Percentiles rank a stretch among this genome's conserved stretches.
Evolutionary conservation across 1,140 invertebrate species (phyloP).

Genomic region (Lithobius niger): DNA sequence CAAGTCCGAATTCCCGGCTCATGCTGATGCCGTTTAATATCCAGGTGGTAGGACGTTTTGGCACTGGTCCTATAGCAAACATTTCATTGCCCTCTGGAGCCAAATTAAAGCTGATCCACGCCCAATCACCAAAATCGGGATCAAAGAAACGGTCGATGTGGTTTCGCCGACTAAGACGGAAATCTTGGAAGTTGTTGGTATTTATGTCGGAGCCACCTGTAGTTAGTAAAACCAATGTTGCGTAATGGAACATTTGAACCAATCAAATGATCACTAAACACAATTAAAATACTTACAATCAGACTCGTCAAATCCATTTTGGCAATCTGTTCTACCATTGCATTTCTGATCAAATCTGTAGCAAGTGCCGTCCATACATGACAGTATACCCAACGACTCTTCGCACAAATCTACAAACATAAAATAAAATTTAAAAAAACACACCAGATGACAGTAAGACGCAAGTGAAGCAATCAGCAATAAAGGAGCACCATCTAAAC

Average conservation of each 20-base stretch:
- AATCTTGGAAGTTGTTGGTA: slow-evolving; percentile 11
- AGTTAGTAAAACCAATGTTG: neutral
- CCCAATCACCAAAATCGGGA: slow-evolving; percentile 19
- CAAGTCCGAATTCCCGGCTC: slow-evolving; percentile 34
- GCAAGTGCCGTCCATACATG: slow-evolving; percentile 10
- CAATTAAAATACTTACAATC: slow-evolving; percentile 31
- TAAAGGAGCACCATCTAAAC: too few species aligned
- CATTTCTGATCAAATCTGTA: slow-evolving; percentile 2
- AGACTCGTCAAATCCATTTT: slow-evolving; percentile 30
- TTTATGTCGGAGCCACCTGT: slow-evolving; percentile 16
- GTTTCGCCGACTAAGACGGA: slow-evolving; percentile 18
- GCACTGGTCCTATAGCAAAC: slow-evolving; percentile 18
- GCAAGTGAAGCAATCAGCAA: too few species aligned
- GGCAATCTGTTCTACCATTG: slow-evolving; percentile 1
- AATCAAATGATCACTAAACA: too few species aligned
- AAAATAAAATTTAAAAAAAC: neutral
- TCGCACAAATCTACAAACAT: slow-evolving; percentile 13
- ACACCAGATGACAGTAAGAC: too few species aligned
- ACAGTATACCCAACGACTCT: neutral
- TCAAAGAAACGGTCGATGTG: slow-evolving; percentile 20
- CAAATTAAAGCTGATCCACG: slow-evolving; percentile 22
- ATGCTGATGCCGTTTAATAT: slow-evolving; percentile 22
- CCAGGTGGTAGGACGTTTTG: slow-evolving; percentile 20
- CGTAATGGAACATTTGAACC: neutral
- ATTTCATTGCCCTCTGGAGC: slow-evolving; percentile 10